phyloP scores from a whole-genome alignment of 30 jellyfish, hydroid and myxozoan species.

The Chrysaora quinquecirrha region DNA sequence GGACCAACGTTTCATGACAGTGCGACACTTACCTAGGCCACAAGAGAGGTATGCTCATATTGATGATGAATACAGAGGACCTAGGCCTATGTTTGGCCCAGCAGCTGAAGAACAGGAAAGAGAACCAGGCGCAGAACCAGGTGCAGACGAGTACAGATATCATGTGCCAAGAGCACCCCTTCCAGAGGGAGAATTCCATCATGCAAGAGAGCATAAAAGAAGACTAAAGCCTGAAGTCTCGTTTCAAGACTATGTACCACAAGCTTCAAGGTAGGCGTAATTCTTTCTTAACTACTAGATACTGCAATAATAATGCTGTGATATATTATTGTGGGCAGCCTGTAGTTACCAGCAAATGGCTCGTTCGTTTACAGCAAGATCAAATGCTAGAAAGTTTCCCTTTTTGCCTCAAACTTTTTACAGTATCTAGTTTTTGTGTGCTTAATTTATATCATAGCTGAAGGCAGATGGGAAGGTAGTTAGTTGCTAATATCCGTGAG shows the following conservation, averaged over 20 bases:
- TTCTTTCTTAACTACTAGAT: background rate
- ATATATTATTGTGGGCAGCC: no score
- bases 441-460: no score
- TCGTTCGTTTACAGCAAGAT: no score
- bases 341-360: no score
- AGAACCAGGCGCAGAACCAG: conserved; percentile 50
- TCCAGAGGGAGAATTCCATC: conserved; percentile 25
- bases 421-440: no score
- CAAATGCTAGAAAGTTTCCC: no score
- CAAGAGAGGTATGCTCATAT: conserved; percentile 25
- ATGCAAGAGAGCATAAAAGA: conserved; percentile 24
- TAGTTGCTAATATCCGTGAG: no score
- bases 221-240: conserved; percentile 18
- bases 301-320: no score
- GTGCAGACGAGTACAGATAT: conserved; percentile 63
- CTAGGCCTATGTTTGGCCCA: conserved; percentile 32
- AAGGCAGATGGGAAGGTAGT: no score
- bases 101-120: conserved; percentile 67
- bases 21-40: conserved; percentile 60
- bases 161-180: conserved; percentile 67
- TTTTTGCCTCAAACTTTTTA: no score
- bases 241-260: conserved; percentile 32
- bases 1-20: conserved; percentile 72
- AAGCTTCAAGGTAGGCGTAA: conserved; percentile 44
- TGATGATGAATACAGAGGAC: conserved; percentile 48